phyloP scores from a whole-genome alignment of 2,113 vertebrate genomes.

The Pica pica region DNA sequence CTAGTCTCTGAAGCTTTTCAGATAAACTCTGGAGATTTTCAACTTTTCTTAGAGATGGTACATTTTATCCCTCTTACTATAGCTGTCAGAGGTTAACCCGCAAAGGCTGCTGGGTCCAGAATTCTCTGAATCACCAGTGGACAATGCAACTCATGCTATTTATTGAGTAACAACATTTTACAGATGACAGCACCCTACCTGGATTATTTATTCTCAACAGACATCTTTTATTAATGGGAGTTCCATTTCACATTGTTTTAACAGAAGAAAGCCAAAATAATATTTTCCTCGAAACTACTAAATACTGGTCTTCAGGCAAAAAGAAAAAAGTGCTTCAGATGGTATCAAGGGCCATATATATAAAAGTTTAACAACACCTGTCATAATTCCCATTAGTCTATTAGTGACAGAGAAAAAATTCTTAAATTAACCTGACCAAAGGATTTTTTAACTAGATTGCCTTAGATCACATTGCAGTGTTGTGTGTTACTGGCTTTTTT shows the following conservation, averaged over 20 bases:
- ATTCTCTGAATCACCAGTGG: neutral
- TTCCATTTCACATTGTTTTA: neutral
- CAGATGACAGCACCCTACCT: neutral
- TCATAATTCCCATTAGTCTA: neutral
- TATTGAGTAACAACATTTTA: neutral
- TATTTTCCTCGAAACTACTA: neutral
- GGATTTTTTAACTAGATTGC: neutral
- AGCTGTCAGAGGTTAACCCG: neutral
- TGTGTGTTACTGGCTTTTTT: constrained; percentile 7
- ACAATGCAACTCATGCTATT: neutral
- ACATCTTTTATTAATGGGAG: neutral
- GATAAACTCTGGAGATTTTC: neutral
- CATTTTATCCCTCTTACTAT: neutral
- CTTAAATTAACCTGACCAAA: neutral
- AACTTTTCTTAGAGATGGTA: neutral
- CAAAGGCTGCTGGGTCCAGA: neutral
- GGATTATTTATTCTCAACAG: neutral
- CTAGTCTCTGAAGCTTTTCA: neutral
- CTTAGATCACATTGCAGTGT: neutral
- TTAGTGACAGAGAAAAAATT: neutral
- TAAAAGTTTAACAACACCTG: neutral
- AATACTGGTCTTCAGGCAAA: neutral
- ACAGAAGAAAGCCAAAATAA: neutral
- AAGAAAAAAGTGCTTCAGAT: neutral
- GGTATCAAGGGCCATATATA: neutral